These are phyloP conservation scores for Cosmia trapezina DNA, from an alignment of 2,888 invertebrate species.

Conservation along the genomic window DNA sequence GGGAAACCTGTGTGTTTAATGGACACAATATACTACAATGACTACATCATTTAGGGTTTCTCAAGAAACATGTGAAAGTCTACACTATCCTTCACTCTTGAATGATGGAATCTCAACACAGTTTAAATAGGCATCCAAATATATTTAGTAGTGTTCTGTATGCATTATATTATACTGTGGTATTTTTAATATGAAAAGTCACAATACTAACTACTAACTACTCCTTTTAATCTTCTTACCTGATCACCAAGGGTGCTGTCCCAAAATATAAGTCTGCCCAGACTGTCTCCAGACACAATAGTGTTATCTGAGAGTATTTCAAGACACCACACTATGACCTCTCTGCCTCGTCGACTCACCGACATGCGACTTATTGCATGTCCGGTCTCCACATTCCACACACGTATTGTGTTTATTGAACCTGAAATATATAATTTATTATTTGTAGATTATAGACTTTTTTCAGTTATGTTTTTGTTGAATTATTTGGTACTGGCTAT, in stretches of 20 bases:
- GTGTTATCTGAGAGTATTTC: constrained; percentile 94
- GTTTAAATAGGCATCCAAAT: not conserved
- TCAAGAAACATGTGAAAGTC: too few relatives aligned
- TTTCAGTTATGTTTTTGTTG: not conserved
- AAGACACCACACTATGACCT: constrained; percentile 97
- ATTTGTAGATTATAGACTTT: not conserved
- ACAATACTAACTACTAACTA: not conserved
- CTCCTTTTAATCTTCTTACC: constrained; percentile 66
- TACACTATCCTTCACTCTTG: too few relatives aligned
- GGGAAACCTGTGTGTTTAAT: too few relatives aligned
- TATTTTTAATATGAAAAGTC: not conserved
- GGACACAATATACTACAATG: too few relatives aligned
- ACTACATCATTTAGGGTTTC: too few relatives aligned
- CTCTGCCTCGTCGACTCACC: constrained; percentile 91
- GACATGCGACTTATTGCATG: constrained; percentile 96
- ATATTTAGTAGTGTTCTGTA: not conserved
- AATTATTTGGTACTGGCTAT: not conserved
- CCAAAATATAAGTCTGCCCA: constrained; percentile 97
- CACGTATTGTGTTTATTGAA: constrained; percentile 94
- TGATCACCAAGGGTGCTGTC: constrained; percentile 95
- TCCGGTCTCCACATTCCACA: constrained; percentile 96
- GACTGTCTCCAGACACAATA: constrained; percentile 95
- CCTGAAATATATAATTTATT: constrained; percentile 81
- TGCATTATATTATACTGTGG: not conserved
- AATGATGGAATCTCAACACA: too few relatives aligned